Conservation (phyloP, 2,113 vertebrate species). For the Chloropsis hardwickii region DNA sequence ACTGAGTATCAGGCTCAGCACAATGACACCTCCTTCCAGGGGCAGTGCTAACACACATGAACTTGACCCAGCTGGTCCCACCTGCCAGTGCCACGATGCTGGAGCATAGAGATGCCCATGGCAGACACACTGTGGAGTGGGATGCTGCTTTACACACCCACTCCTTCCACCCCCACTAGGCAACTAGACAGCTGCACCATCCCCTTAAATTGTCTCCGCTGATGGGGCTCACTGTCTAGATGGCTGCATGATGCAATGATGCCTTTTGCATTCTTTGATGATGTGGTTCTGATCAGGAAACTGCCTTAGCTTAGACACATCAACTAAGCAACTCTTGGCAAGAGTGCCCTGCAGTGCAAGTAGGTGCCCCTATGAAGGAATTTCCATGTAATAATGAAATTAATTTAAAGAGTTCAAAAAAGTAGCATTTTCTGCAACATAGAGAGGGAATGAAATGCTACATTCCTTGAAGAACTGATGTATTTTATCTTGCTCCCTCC, state of each 20-base stretch:
- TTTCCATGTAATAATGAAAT: background rate
- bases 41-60: background rate
- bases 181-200: background rate
- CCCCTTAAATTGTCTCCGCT: background rate
- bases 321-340: background rate
- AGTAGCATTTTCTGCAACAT: background rate
- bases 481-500: background rate
- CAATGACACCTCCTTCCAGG: background rate
- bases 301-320: background rate
- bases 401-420: background rate
- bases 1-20: background rate
- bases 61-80: background rate
- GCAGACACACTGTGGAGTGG: rapidly evolving
- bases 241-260: rapidly evolving
- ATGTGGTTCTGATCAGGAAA: background rate
- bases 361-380: background rate
- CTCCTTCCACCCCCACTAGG: background rate
- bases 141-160: background rate
- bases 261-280: background rate
- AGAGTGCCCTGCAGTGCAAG: background rate
- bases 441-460: background rate
- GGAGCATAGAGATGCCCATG: background rate
- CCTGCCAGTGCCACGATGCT: background rate
- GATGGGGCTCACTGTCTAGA: background rate
- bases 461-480: background rate